A percentile compares a stretch with the other conserved stretches of the same genome.
Evolutionary conservation across 2,113 vertebrate genomes (phyloP).

Genomic region (Indri indri): DNA sequence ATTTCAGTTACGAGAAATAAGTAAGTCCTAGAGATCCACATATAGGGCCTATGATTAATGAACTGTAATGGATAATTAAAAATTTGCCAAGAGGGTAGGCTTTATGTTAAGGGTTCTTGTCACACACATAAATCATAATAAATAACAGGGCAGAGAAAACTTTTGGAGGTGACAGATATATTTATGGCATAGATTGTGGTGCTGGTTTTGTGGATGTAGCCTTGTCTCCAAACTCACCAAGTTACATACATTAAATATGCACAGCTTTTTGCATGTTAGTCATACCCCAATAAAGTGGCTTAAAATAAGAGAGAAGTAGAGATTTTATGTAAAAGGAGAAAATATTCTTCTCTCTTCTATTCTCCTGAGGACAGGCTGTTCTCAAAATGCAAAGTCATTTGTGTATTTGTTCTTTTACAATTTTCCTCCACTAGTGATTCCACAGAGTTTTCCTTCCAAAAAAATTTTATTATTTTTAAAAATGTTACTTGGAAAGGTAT

Average conservation of each 20-base stretch:
- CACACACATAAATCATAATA: background rate
- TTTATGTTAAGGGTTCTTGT: background rate
- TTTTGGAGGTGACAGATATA: background rate
- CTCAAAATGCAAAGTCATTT: background rate
- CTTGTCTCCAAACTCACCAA: background rate
- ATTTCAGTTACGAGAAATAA: background rate
- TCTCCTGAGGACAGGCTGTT: background rate
- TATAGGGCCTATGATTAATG: rapidly evolving
- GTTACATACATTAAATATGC: background rate
- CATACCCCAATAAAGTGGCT: background rate
- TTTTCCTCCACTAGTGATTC: background rate
- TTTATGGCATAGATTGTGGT: background rate
- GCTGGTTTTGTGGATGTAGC: background rate
- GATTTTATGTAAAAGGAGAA: background rate
- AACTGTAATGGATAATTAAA: too few species aligned
- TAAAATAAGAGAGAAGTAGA: background rate
- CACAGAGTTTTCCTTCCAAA: background rate
- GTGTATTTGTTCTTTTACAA: background rate
- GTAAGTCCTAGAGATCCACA: background rate
- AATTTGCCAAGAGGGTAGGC: background rate
- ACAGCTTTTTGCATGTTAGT: background rate
- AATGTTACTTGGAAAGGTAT: background rate
- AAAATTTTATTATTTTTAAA: background rate
- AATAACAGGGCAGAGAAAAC: background rate
- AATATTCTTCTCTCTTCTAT: background rate